Base-by-base conservation (phyloP, 1,140 invertebrate genomes). In the Drosophila kikkawai region DNA sequence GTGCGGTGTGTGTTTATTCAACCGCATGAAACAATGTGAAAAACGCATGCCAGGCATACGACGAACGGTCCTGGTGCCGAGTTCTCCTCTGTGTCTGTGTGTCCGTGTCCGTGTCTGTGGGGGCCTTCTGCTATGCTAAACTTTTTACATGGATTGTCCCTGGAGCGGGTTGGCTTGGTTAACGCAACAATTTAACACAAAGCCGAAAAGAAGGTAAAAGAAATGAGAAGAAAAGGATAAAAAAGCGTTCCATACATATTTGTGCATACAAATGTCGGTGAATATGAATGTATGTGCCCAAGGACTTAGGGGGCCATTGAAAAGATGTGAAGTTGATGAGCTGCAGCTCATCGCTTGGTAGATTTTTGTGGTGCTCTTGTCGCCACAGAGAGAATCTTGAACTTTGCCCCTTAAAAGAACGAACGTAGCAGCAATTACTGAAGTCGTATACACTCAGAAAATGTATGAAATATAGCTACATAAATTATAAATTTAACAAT, bases 1-100 rank as follows among this genome's bases (percentile, higher is more conserved):
- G 71, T 48, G 64, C 57, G 75, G 68, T 66, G 80, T 88, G 78
- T 90, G 84, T 88, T 88, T 90, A 87, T 87, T 88, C 85, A 87
- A 87, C 85, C 85, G 85, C 84, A 87, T 83, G 80, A 79, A 84
- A 88, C 84, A 87, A 87, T 87, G 84, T 88, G 80, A 78, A 90
- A 87, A 87, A 87, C 85, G 85, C 84, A 87, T 87, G 81, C 80
- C 77, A 84, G 73, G 74, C 80, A 74, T 88, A 44, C 68, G 75
- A 57, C 53, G 55, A 32, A 32, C 71, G 76, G 67, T 29, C 44
- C 36, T 26, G 26, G 44, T 51, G 29, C 37, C 64, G 22, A 45
- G 41, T 44, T n/a, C 41, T 7, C 36, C 44, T 42, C 13, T 53
- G 48, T 60, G 15, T 29, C 37, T 47, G 42, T 44, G 32, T 56